phyloP scores from a whole-genome alignment of 2,888 invertebrate species.

The Lissonota sp. region DNA sequence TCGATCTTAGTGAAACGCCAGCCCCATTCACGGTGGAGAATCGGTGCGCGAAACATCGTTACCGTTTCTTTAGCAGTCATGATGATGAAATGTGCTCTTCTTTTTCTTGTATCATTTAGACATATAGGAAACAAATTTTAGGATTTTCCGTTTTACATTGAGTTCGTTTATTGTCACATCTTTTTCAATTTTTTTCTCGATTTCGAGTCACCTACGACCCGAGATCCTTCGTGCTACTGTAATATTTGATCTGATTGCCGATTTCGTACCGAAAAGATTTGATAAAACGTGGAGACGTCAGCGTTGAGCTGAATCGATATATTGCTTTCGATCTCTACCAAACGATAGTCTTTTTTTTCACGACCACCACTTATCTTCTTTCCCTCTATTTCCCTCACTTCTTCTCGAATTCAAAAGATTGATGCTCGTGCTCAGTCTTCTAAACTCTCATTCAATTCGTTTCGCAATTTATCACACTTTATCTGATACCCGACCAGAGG shows the following conservation, averaged over 20 bases:
- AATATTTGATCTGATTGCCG: constrained; percentile 8
- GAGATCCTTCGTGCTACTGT: constrained; percentile 6
- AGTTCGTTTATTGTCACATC: constrained; percentile 2
- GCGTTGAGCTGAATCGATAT: constrained; percentile 43
- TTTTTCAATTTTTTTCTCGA: constrained; percentile 21
- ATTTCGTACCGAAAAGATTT: constrained; percentile 24
- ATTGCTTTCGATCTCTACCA: constrained; percentile 29
- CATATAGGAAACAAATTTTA: constrained; percentile 6
- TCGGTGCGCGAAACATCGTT: constrained; percentile 69
- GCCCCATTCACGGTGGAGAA: constrained; percentile 79
- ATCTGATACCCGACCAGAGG: constrained; percentile 24
- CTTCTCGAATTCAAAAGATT: too few relatives aligned
- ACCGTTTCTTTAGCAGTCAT: constrained; percentile 59
- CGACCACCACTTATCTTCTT: constrained; percentile 36
- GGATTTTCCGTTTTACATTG: not conserved
- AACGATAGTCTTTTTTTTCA: not conserved
- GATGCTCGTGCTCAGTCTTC: not conserved
- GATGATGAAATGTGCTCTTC: constrained; percentile 36
- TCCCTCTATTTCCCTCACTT: constrained; percentile 7
- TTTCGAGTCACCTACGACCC: constrained; percentile 20
- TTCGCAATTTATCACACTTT: constrained; percentile 35
- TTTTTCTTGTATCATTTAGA: constrained; percentile 1
- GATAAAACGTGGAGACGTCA: constrained; percentile 39
- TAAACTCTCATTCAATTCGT: constrained; percentile 31
- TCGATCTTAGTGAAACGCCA: constrained; percentile 69